These are phyloP conservation scores for Netta rufina DNA, from an alignment of 2,797 vertebrate genomes.

Conservation along the genomic window DNA sequence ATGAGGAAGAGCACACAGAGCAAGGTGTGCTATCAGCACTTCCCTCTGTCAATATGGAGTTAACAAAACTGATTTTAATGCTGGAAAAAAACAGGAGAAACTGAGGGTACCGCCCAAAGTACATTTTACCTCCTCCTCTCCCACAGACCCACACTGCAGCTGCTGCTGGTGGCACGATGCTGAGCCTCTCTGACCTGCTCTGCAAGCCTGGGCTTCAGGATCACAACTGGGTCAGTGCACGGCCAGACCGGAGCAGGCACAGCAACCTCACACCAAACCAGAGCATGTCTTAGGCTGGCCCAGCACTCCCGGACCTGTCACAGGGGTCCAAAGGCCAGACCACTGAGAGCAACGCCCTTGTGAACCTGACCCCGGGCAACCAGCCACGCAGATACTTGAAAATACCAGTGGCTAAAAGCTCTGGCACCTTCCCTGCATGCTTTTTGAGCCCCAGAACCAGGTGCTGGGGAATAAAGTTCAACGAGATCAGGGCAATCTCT, in stretches of 20 bases:
- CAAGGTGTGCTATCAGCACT: background rate
- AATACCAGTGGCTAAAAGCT: background rate
- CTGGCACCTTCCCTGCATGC: fast-evolving
- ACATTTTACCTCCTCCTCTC: background rate
- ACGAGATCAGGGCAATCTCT: background rate
- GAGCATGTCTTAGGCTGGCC: too few relatives aligned
- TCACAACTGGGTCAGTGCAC: background rate
- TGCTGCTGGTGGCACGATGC: background rate
- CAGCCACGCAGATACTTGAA: fast-evolving
- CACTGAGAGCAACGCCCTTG: background rate
- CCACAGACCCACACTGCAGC: fast-evolving
- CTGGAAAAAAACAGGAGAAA: background rate
- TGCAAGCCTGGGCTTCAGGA: background rate
- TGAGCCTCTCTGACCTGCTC: background rate
- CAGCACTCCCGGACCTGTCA: background rate
- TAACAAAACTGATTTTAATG: background rate
- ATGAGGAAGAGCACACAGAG: background rate
- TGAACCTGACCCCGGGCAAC: background rate
- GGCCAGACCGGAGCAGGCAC: background rate
- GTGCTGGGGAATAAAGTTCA: fast-evolving
- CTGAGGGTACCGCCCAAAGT: background rate
- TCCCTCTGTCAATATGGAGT: background rate
- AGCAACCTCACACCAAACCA: background rate
- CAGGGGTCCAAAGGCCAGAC: too few relatives aligned
- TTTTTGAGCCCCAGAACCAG: background rate